Conservation (phyloP, 2,888 invertebrate species). For the Tiliacea aurago region DNA sequence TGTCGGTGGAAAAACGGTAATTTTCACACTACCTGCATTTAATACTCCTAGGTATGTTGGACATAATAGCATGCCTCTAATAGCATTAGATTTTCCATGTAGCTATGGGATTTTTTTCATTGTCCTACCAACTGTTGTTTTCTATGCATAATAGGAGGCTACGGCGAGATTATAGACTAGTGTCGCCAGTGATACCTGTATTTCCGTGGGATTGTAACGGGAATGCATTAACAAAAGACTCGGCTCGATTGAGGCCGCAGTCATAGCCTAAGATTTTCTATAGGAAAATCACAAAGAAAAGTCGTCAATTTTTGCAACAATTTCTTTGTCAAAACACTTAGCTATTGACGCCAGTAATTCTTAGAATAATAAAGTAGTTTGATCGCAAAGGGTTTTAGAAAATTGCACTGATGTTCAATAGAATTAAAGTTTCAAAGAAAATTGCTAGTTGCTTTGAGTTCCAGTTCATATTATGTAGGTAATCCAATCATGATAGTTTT, state of each 20-base stretch:
- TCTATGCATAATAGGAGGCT: constrained; percentile 84
- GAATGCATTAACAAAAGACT: constrained; percentile 82
- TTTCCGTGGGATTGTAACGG: constrained; percentile 84
- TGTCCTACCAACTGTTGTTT: constrained; percentile 81
- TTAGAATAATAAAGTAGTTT: constrained; percentile 46
- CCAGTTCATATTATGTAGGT: constrained; percentile 22
- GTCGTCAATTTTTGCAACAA: constrained; percentile 66
- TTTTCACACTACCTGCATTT: constrained; percentile 66
- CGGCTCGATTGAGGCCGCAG: constrained; percentile 71
- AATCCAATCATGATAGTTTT: constrained; percentile 21
- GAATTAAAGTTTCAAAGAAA: constrained; percentile 57
- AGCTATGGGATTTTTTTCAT: constrained; percentile 83
- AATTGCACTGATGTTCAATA: constrained; percentile 58
- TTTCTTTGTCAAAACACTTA: constrained; percentile 48
- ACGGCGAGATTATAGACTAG: constrained; percentile 81
- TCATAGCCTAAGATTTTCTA: constrained; percentile 75
- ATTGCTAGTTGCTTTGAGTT: constrained; percentile 57
- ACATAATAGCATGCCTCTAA: constrained; percentile 77
- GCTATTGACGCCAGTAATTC: constrained; percentile 36
- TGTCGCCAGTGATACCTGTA: constrained; percentile 79
- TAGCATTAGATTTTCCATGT: constrained; percentile 83
- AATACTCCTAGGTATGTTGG: constrained; percentile 66
- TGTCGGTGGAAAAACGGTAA: constrained; percentile 74
- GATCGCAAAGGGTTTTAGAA: constrained; percentile 32
- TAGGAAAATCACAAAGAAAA: constrained; percentile 79